Base-by-base conservation (phyloP, 2,113 vertebrate genomes). In the Puffinus mauretanicus region DNA sequence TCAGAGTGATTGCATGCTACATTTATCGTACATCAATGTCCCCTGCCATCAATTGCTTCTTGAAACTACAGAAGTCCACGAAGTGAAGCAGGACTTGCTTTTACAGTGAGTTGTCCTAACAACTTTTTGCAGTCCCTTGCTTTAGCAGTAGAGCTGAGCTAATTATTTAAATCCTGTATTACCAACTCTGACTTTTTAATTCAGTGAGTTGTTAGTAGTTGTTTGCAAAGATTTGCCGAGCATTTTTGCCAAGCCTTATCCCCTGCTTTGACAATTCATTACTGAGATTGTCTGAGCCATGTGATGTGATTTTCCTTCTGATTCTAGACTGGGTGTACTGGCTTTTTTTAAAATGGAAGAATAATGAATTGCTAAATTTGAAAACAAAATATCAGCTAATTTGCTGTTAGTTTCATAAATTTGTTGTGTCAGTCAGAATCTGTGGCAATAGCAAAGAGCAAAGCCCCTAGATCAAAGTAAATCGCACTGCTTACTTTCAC, bases 1-100 rank as follows among this genome's bases (percentile, higher is more conserved):
- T 97, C 96, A 88, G 90, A 94, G 87, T 90, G 93, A 95, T 90
- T 96, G 96, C 91, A 96, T 96, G 94, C 94, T 97, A 94, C 95
- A 95, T 97, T 98, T 98, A 94, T 93, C 5, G 76, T 93, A 75
- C 88, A 94, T 96, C 95, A 90, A 64, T 67, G 84, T 96, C 93
- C 70, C 52, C 66, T 95, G 91, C 85, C 84, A 87, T 78, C 89
- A 85, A 51, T 64, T 86, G 76, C 86, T 90, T 86, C 64, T 88
- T 47, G 86, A 91, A 96, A 79, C 88, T 67, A 47, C 46, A 47
- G 38, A 88, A 94, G 44, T 54, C 80, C 65, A 89, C 0, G 0
- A 93, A 87, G 76, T 67, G 84, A 91, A 91, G 62, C 1, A 1
- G 55, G 47, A 80, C 42, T 67, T 94, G 36, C 40, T 93, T 58